These are phyloP conservation scores for Drosophila bipectinata DNA, from an alignment of 1,140 invertebrate species.

Conservation along the genomic window DNA sequence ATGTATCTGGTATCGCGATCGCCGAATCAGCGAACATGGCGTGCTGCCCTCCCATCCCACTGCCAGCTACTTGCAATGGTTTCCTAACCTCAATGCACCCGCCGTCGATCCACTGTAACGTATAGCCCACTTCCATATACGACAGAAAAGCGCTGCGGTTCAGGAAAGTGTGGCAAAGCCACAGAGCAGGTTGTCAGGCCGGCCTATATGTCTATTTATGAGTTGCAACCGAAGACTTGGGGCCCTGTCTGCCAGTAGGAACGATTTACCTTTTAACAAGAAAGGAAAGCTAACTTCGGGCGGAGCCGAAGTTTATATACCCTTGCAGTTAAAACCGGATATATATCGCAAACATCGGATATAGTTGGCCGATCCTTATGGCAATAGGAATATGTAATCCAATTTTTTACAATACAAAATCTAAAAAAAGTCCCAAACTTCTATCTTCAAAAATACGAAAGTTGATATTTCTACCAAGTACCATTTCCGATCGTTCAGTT, in stretches of 20 bases:
- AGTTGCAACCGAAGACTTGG: not conserved
- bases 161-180: constrained; percentile 58
- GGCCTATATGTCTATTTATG: constrained; percentile 43
- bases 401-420: no score
- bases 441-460: no score
- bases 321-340: no score
- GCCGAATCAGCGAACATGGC: constrained; percentile 49
- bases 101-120: constrained; percentile 32
- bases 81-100: constrained; percentile 72
- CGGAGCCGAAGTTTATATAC: no score
- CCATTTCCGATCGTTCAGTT: no score
- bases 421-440: no score
- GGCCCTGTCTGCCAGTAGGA: not conserved
- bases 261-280: not conserved
- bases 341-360: no score
- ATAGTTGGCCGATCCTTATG: no score
- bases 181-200: constrained; percentile 55
- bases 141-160: constrained; percentile 38
- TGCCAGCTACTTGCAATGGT: constrained; percentile 54
- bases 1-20: constrained; percentile 30
- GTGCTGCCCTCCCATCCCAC: constrained; percentile 60
- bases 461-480: no score
- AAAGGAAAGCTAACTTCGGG: no score
- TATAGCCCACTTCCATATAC: constrained; percentile 61
- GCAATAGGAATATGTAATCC: no score